Evolutionary conservation across 2,797 vertebrate species (phyloP).

Genomic region (Acanthis flammea): DNA sequence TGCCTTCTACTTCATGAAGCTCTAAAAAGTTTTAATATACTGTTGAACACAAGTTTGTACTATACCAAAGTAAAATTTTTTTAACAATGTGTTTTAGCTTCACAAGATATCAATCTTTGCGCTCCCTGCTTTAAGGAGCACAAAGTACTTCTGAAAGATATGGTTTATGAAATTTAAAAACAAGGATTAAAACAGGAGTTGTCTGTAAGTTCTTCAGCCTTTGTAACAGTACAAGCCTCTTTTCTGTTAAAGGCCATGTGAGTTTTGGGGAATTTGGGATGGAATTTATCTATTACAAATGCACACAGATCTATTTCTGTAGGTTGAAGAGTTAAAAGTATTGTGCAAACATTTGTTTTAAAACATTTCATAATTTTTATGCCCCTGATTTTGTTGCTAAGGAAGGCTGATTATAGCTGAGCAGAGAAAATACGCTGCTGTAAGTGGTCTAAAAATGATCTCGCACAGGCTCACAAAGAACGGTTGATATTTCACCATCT

Average conservation of each 20-base stretch:
- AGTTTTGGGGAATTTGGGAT: neutral
- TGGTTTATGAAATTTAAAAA: neutral
- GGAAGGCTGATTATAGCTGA: conserved; percentile 61
- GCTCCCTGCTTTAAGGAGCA: neutral
- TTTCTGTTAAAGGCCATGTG: neutral
- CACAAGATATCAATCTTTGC: neutral
- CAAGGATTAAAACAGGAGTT: neutral
- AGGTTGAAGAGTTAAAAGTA: conserved; percentile 17
- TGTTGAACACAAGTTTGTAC: neutral
- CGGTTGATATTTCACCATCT: conserved; percentile 63
- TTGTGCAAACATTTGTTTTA: conserved; percentile 45
- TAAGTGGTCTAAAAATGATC: conserved; percentile 60
- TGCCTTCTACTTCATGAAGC: neutral
- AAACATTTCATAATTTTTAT: conserved; percentile 13
- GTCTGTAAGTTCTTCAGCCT: neutral
- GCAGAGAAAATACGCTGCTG: conserved; percentile 63
- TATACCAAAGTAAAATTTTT: neutral
- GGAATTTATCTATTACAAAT: neutral
- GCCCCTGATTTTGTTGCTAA: conserved; percentile 50
- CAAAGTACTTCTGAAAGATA: neutral
- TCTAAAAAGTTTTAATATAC: neutral
- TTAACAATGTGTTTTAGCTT: neutral
- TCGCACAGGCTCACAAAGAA: conserved; percentile 60
- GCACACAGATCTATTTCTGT: neutral
- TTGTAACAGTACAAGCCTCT: neutral